phyloP scores from a whole-genome alignment of 1,140 invertebrate genomes.

The Bilobella aurantiaca region DNA sequence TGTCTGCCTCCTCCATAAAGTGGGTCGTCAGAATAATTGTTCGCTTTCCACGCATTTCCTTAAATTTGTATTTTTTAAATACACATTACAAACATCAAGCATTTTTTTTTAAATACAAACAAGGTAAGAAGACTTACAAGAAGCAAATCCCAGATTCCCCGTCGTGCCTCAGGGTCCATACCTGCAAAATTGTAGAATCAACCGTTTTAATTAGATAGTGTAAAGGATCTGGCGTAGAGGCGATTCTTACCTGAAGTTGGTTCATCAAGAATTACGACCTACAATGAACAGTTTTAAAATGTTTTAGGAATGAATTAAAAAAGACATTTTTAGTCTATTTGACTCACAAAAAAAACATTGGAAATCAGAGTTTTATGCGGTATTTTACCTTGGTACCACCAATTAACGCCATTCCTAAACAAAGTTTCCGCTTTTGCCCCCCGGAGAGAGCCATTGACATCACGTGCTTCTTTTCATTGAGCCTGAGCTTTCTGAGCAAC shows the following conservation, averaged over 20 bases:
- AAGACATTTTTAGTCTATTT: too few relatives aligned
- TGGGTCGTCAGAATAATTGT: conserved; percentile 91
- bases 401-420: conserved; percentile 46
- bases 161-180: conserved; percentile 53
- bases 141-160: conserved; percentile 48
- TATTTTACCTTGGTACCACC: conserved; percentile 39
- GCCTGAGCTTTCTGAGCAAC: conserved; percentile 40
- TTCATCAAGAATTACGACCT: conserved; percentile 32
- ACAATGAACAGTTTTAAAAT: conserved; percentile 45
- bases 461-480: conserved; percentile 45
- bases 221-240: too few relatives aligned
- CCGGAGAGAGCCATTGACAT: conserved; percentile 43
- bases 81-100: neutral
- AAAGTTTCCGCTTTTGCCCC: conserved; percentile 48
- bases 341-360: neutral
- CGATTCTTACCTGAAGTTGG: conserved; percentile 38
- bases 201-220: neutral
- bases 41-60: conserved; percentile 47
- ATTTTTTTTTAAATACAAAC: neutral
- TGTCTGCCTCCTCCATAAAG: conserved; percentile 85
- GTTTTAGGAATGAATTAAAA: neutral
- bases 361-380: neutral
- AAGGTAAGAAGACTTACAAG: conserved; percentile 26
- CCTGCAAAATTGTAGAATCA: conserved; percentile 31
- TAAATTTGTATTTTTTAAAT: too few relatives aligned